Evolutionary conservation across 2,113 vertebrate genomes (phyloP).

Genomic region (Xiphophorus maculatus): DNA sequence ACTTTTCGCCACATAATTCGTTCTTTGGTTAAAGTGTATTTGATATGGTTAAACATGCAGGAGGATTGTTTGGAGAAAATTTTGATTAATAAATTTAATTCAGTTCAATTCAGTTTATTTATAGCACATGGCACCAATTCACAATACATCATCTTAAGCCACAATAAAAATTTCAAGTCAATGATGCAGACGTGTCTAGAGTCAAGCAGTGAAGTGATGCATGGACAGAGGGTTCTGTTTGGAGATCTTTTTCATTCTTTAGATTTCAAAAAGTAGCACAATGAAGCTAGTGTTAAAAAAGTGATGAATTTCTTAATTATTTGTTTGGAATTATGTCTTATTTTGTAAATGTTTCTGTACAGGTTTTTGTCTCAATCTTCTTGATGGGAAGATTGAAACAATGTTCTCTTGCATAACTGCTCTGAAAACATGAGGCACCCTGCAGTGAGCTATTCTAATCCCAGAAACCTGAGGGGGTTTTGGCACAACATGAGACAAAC

Average conservation of each 20-base stretch:
- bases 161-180: too few relatives aligned
- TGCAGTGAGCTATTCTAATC: slow-evolving; percentile 24
- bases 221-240: too few relatives aligned
- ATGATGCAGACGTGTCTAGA: too few relatives aligned
- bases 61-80: too few relatives aligned
- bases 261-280: slow-evolving; percentile 3
- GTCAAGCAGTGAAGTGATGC: too few relatives aligned
- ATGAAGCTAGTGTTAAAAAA: background rate
- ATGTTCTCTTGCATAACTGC: slow-evolving; percentile 3
- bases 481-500: slow-evolving; percentile 17
- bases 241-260: background rate
- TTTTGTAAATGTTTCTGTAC: background rate
- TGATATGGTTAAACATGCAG: too few relatives aligned
- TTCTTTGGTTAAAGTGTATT: too few relatives aligned
- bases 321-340: background rate
- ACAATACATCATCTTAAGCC: too few relatives aligned
- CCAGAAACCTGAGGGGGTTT: slow-evolving; percentile 16
- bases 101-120: too few relatives aligned
- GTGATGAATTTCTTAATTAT: background rate
- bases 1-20: too few relatives aligned
- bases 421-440: slow-evolving; percentile 16
- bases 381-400: background rate
- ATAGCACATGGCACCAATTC: too few relatives aligned
- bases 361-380: background rate
- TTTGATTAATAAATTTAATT: too few relatives aligned